phyloP scores from a whole-genome alignment of 2,113 vertebrate genomes.

The Ictalurus punctatus region DNA sequence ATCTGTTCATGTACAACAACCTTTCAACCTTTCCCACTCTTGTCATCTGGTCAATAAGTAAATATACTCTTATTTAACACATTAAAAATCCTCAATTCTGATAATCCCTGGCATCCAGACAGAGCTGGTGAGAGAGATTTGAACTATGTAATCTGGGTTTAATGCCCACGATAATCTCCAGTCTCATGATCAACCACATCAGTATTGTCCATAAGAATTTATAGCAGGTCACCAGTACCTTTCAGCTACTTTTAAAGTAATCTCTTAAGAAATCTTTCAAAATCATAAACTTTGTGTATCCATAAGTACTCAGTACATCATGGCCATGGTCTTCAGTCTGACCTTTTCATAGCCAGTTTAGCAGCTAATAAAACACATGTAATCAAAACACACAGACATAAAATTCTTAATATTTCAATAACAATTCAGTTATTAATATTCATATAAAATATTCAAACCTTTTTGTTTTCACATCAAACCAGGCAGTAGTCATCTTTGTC shows the following conservation, averaged over 20 bases:
- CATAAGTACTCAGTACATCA: slow-evolving; percentile 48
- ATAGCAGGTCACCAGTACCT: slow-evolving; percentile 55
- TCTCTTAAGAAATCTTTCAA: slow-evolving; percentile 18
- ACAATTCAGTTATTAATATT: slow-evolving; percentile 56
- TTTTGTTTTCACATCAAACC: slow-evolving; percentile 69
- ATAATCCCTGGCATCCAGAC: slow-evolving; percentile 31
- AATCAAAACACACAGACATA: slow-evolving; percentile 60
- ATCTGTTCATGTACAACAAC: slow-evolving; percentile 30
- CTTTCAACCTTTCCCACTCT: slow-evolving; percentile 8
- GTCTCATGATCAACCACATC: slow-evolving; percentile 26
- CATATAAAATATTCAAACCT: slow-evolving; percentile 63
- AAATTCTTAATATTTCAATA: slow-evolving; percentile 47
- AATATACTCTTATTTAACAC: slow-evolving; percentile 34
- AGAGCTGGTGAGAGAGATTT: slow-evolving; percentile 22
- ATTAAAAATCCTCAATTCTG: not conserved
- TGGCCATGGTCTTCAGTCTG: slow-evolving; percentile 65
- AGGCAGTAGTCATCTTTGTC: slow-evolving; percentile 63
- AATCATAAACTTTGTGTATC: slow-evolving; percentile 2
- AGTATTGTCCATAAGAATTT: slow-evolving; percentile 41
- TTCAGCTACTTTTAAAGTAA: slow-evolving; percentile 43
- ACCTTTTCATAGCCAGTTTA: slow-evolving; percentile 73
- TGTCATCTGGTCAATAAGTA: slow-evolving; percentile 24
- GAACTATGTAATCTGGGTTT: slow-evolving; percentile 30
- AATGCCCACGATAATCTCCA: slow-evolving; percentile 48
- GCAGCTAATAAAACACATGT: slow-evolving; percentile 81